A percentile compares a stretch with the other conserved stretches of the same genome.
Evolutionary conservation across 2,888 invertebrate species (phyloP).

Genomic region (Ophraella communa): DNA sequence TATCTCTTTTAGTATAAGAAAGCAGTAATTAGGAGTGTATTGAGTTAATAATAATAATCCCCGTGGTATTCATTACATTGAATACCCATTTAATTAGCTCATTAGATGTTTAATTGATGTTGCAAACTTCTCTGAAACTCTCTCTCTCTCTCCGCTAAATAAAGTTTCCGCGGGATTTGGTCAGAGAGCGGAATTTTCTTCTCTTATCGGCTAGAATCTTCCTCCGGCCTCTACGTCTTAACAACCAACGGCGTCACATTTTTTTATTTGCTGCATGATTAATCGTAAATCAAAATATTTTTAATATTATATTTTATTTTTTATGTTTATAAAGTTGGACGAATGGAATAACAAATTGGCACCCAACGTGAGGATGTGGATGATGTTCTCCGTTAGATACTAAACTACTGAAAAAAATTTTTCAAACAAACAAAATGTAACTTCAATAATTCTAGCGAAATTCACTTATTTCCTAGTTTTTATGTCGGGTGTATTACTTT

Average conservation of each 20-base stretch:
- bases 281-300: background rate
- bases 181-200: conserved; percentile 20
- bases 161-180: conserved; percentile 36
- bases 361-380: no score
- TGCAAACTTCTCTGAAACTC: conserved; percentile 47
- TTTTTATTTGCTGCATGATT: background rate
- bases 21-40: conserved; percentile 51
- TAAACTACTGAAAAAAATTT: no score
- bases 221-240: background rate
- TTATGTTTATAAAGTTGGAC: no score
- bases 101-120: conserved; percentile 63
- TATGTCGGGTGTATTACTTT: no score
- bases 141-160: no score
- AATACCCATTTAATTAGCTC: conserved; percentile 64
- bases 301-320: no score
- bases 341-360: no score
- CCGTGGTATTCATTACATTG: conserved; percentile 59
- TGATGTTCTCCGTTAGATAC: no score
- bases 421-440: no score
- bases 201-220: background rate
- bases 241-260: background rate
- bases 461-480: no score
- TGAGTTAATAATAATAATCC: conserved; percentile 52
- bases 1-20: conserved; percentile 49
- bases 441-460: no score